These are phyloP conservation scores for Zaprionus ghesquierei DNA, from an alignment of 1,140 invertebrate genomes.

Conservation along the genomic window DNA sequence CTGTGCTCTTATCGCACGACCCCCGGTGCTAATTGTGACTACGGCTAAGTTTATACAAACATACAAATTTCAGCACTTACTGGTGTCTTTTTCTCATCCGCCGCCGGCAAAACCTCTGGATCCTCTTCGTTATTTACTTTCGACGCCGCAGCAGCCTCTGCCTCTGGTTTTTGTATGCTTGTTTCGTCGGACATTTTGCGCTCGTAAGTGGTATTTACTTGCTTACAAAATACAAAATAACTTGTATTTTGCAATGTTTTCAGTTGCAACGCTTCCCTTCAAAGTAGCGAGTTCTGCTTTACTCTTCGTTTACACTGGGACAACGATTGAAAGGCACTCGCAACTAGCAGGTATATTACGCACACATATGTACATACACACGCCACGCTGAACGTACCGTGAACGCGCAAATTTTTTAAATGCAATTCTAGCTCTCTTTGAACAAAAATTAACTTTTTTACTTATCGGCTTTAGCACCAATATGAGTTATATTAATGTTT, in stretches of 20 bases:
- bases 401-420: constrained; percentile 72
- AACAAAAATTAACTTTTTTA: constrained; percentile 3
- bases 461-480: constrained; percentile 11
- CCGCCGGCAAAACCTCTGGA: constrained; percentile 21
- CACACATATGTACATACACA: constrained; percentile 63
- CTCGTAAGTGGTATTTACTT: constrained; percentile 21
- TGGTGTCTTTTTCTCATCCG: constrained; percentile 67
- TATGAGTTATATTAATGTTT: constrained; percentile 27
- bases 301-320: constrained; percentile 41
- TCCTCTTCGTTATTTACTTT: constrained; percentile 43
- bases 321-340: constrained; percentile 34
- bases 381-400: constrained; percentile 70
- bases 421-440: constrained; percentile 38
- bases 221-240: constrained; percentile 41
- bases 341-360: constrained; percentile 67
- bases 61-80: constrained; percentile 51
- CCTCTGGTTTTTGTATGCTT: constrained; percentile 57
- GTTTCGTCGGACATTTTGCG: constrained; percentile 63
- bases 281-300: constrained; percentile 49
- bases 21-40: constrained; percentile 66
- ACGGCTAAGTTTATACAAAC: constrained; percentile 1
- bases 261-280: constrained; percentile 47
- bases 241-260: constrained; percentile 58
- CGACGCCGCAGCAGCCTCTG: constrained; percentile 34
- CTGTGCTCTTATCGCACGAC: constrained; percentile 61